Evolutionary conservation across 1,140 invertebrate genomes (phyloP).

Genomic region (Brachionus angularis): DNA sequence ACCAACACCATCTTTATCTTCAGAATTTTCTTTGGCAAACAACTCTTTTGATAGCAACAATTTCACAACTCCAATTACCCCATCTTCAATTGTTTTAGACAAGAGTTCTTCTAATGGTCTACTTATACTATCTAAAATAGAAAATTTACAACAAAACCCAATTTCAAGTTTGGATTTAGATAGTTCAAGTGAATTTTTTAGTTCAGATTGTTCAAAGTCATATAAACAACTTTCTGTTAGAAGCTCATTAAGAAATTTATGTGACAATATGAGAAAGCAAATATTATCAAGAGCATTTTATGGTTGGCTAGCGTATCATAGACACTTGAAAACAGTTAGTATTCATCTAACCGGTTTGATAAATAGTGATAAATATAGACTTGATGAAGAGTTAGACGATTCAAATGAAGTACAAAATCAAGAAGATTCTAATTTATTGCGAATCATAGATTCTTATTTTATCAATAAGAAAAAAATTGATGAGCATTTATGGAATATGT

Average conservation of each 20-base stretch:
- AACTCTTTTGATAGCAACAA: background rate
- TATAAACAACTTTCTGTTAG: conserved; percentile 4
- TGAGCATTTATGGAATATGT: background rate
- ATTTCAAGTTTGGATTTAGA: background rate
- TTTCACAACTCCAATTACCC: background rate
- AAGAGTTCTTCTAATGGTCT: conserved; percentile 1
- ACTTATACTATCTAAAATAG: conserved; percentile 9
- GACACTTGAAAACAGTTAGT: conserved; percentile 81
- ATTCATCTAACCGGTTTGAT: conserved; percentile 70
- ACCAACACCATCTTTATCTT: background rate
- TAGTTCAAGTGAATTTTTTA: background rate
- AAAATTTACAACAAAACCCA: background rate
- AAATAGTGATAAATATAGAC: conserved; percentile 37
- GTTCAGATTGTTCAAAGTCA: background rate
- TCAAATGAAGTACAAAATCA: conserved; percentile 46
- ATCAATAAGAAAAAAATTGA: conserved; percentile 20
- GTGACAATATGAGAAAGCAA: conserved; percentile 85
- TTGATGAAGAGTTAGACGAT: conserved; percentile 50
- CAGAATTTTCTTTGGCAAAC: background rate
- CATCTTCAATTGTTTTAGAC: conserved; percentile 16
- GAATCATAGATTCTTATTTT: conserved; percentile 55
- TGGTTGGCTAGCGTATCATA: conserved; percentile 85
- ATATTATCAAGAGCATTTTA: conserved; percentile 92
- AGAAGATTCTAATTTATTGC: conserved; percentile 54
- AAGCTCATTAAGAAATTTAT: conserved; percentile 64